Evolutionary conservation across 2,888 invertebrate species (phyloP), one percentile per base, ranked within the genome.

Genomic region (Campoplex nolae): DNA sequence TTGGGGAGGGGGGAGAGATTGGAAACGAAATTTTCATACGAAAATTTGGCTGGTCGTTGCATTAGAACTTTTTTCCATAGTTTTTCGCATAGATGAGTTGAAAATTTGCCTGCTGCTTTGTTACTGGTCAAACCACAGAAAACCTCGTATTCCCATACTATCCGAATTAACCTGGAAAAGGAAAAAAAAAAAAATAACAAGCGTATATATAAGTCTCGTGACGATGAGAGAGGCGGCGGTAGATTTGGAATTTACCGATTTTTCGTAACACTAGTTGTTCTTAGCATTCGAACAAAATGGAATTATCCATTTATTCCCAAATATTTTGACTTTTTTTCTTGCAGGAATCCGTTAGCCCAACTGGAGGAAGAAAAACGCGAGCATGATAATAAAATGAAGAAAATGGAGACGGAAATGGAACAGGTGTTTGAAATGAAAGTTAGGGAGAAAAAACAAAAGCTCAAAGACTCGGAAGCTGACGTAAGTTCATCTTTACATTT

Each of bases 401-500:
- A 99, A 95, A 99, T 99, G 98, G 99, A 99, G 95, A 97, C 97
- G 65, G 99, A 99, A 95, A 99, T 99, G 98, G 99, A 99, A 94
- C 98, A 98, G 95, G 99, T 99, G 89, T 99, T 99, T 95, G 99
- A 99, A 94, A 98, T 98, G 97, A 99, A 99, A 95, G 99, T 98
- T 75, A 97, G 97, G 92, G 99, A 99, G 95, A 99, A 99, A 95
- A 98, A 98, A 93, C 98, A 98, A 92, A 99, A 99, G 95, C 96
- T 99, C 91, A 98, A 98, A 95, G 99, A 99, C 94, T 98, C 98
- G 0, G 99, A 99, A 94, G 96, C 97, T 89, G 99, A 99, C 92
- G 96, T 96, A 94, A 95, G 95, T 93, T 51, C 7, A 23, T 62
- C 16, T 38, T 11, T 51, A 28, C 16, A 58, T 68, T 67, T 78